Evolutionary conservation across 2,888 invertebrate genomes (phyloP), one percentile per base, ranked within the genome.

Genomic region (Hydriomena furcata): DNA sequence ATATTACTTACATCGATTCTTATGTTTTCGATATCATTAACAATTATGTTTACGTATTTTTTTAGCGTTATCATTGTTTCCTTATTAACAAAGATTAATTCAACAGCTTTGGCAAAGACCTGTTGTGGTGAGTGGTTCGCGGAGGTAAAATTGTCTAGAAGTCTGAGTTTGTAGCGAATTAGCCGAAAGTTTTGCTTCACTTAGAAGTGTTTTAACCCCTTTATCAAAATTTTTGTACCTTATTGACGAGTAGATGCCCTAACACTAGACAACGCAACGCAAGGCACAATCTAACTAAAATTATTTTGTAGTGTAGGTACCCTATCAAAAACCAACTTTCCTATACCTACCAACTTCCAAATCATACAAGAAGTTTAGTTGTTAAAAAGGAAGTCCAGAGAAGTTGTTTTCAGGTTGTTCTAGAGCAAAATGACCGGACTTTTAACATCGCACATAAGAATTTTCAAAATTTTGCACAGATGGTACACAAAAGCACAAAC

Each of bases 61-160:
- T 20, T 21, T 11, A 43, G 12, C 6, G n/a, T n/a, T 47, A 37
- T 38, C 41, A 44, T 47, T 42, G 17, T 55, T 7, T 48, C 60
- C 68, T 55, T 78, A 79, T 76, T 76, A 68, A 76, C 74, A 63
- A 61, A 68, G 76, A 73, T 89, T 88, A 73, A 70, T 87, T 88
- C 80, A 78, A 89, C 90, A 90, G 90, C 84, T 90, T 90, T 74
- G 89, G 90, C 81, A 89, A 90, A 87, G 90, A 90, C 80, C 85
- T 84, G 76, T 85, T 89, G 77, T 90, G 90, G 90, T 90, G 87
- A 90, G 90, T 90, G 75, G 68, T 76, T 68, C 75, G 79, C 71
- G 61, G 76, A 89, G 89, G 87, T 88, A 87, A 85, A 73, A 59
- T 62, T 55, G 73, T 30, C 31, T 84, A 85, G 83, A 79, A 55